Conservation (phyloP, 2,797 vertebrate species). For the Knipowitschia caucasica region DNA sequence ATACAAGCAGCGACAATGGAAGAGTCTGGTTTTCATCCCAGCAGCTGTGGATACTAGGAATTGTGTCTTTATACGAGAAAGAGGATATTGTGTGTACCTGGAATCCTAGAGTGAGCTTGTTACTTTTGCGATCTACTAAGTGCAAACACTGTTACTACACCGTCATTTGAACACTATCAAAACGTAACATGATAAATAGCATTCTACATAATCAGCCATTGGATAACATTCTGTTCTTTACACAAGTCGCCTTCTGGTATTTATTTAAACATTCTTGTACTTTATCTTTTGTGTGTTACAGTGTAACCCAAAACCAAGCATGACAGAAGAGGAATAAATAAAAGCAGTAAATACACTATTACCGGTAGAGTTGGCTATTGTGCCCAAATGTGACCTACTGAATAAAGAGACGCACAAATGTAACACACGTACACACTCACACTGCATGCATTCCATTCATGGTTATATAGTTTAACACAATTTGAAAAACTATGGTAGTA, state of each 20-base stretch:
- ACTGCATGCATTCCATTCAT: conserved; percentile 37
- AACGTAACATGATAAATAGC: conserved; percentile 22
- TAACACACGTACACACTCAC: conserved; percentile 69
- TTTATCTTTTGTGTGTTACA: conserved; percentile 24
- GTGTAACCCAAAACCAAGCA: conserved; percentile 27
- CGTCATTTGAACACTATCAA: conserved; percentile 18
- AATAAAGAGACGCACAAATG: conserved; percentile 52
- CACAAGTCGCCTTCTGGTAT: conserved; percentile 18
- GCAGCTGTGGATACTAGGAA: conserved; percentile 10
- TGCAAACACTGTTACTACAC: conserved; percentile 24
- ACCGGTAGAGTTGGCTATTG: conserved; percentile 53
- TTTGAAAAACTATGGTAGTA: conserved; percentile 18
- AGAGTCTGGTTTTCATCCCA: conserved; percentile 13
- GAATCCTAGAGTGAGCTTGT: conserved; percentile 13
- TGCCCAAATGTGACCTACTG: conserved; percentile 45
- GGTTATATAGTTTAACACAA: conserved; percentile 26
- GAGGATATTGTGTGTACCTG: conserved; percentile 23
- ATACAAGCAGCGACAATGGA: conserved; percentile 27
- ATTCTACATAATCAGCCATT: conserved; percentile 5
- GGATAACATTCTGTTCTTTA: conserved; percentile 12
- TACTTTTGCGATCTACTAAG: conserved; percentile 12
- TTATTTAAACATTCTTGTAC: conserved; percentile 7
- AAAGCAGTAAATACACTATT: conserved; percentile 58
- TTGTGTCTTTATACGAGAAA: conserved; percentile 13
- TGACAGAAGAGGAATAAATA: conserved; percentile 64